Base-by-base conservation (phyloP, 2,888 invertebrate species). In the Aricia artaxerxes region DNA sequence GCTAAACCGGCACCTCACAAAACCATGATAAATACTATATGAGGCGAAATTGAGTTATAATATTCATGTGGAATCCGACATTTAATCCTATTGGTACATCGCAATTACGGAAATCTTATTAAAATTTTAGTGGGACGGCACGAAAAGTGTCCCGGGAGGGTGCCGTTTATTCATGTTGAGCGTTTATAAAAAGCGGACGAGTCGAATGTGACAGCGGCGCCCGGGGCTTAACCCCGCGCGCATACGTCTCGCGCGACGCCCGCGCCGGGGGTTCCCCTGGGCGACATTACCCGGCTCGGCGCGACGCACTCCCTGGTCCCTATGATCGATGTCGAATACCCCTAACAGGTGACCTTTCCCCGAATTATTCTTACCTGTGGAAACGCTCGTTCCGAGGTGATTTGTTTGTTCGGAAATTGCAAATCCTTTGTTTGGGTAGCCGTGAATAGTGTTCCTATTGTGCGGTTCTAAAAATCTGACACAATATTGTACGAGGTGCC, bases 251-350 rank as follows among this genome's bases (percentile, higher is more conserved):
- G 86, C 82, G 80, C 84, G 88, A 85, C 86, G 87, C 86, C 86
- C 87, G 88, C 87, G 87, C 83, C 87, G 89, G 89, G 83, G 85
- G 84, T 82, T 92, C 94, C 93, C 93, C 80, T 77, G 93, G 92
- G 94, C 86, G 85, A 90, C 92, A 93, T 94, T 94, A 94, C 89
- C 88, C 88, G 89, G 88, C 88, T 88, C 91, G 90, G 86, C 89
- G 87, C 90, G 87, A 89, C 92, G 90, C 90, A 91, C 92, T 91
- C 92, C 91, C 90, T 91, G 94, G 94, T 91, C 92, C 91, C 90
- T 91, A 94, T 94, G 94, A 94, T 94, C 94, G 94, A 94, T 93
- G 93, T 89, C 90, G 91, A 91, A 92, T 89, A 89, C 91, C 92
- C 90, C 90, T 92, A 92, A 93, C 93, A 93, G 92, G 93, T 94